A percentile compares a stretch with the other conserved stretches of the same genome.
phyloP scores from a whole-genome alignment of 2,797 vertebrate genomes.

The Leucoraja ocellata region DNA sequence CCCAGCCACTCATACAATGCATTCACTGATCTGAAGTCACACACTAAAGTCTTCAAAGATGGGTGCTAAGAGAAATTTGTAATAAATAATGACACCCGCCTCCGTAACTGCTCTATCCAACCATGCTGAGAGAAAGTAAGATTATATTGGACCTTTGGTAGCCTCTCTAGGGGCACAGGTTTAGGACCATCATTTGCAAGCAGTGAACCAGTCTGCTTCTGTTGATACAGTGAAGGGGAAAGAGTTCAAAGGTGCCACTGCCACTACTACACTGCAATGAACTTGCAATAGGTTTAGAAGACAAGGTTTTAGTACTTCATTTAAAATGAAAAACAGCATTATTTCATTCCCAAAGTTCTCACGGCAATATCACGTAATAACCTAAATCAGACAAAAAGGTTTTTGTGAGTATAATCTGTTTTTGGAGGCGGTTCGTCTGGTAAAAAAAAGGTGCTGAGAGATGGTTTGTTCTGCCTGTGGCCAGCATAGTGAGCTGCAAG shows the following conservation, averaged over 20 bases:
- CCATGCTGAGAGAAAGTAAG: too few relatives aligned
- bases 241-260: background rate
- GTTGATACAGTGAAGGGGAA: background rate
- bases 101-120: background rate
- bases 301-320: background rate
- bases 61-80: background rate
- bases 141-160: background rate
- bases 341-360: background rate
- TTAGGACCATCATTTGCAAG: background rate
- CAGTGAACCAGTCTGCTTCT: background rate
- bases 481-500: background rate
- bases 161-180: background rate
- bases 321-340: background rate
- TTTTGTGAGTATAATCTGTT: background rate
- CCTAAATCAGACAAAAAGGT: background rate
- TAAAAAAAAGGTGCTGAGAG: too few relatives aligned
- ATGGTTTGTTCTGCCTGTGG: background rate
- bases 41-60: background rate
- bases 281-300: background rate
- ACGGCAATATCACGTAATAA: background rate
- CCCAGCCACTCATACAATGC: background rate
- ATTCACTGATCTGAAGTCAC: background rate
- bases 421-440: background rate
- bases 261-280: background rate
- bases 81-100: background rate